phyloP scores from a whole-genome alignment of 2,113 vertebrate genomes.

The Pipra filicauda region DNA sequence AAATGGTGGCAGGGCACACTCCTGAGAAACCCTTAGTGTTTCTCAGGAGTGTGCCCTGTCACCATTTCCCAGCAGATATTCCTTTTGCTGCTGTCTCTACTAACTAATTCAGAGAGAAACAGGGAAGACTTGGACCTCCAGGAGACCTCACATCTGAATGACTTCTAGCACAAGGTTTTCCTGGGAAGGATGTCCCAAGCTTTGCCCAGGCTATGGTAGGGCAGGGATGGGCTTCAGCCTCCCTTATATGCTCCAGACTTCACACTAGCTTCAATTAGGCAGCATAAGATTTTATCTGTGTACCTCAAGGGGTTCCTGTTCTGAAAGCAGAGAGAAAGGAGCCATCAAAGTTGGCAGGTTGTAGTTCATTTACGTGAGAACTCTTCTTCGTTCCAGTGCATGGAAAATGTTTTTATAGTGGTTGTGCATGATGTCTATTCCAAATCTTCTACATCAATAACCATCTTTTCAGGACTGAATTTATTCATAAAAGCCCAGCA shows the following conservation, averaged over 20 bases:
- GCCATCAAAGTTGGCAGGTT: neutral
- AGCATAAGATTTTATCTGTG: neutral
- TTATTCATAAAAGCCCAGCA: neutral
- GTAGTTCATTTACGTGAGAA: neutral
- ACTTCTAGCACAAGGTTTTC: neutral
- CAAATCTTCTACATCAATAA: neutral
- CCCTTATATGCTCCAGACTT: neutral
- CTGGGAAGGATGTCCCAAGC: neutral
- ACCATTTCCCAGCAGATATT: neutral
- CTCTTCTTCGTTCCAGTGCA: neutral
- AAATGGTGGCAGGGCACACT: no score
- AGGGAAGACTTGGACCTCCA: neutral
- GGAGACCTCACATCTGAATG: neutral
- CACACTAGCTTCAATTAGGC: neutral
- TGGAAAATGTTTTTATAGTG: neutral
- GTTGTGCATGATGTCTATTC: neutral
- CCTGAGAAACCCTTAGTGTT: neutral
- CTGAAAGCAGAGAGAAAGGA: neutral
- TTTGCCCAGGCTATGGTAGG: neutral
- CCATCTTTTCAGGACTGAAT: neutral
- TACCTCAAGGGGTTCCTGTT: rapidly evolving
- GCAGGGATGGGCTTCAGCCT: neutral
- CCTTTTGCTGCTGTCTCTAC: neutral
- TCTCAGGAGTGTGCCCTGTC: neutral
- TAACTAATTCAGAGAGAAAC: neutral